Evolutionary conservation across 1,140 invertebrate species (phyloP), one percentile per base, ranked within the genome.

Genomic region (Semibalanus balanoides): DNA sequence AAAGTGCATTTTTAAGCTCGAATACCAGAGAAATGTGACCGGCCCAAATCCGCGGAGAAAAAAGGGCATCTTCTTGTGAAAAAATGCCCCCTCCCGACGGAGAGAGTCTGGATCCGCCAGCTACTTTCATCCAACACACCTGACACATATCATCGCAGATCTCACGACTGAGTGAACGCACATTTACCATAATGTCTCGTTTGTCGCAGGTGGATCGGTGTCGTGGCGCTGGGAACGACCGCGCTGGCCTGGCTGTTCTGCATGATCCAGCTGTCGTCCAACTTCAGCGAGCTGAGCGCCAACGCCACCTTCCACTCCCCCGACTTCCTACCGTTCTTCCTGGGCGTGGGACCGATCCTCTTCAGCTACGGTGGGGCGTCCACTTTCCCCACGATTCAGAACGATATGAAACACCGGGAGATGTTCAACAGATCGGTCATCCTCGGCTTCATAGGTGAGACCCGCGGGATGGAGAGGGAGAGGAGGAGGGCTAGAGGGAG

Each of bases 371-470:
- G 89, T 0, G 89, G 89, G 27, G 88, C 88, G 0, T 87, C 88
- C 14, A 86, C 88, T 0, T 90, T 90, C 83, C 90, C 90, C 19
- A 90, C 88, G 0, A 89, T 91, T 51, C 89, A 90, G 80, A 90
- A 90, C 79, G 89, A 90, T 75, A 81, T 81, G 80, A 82, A 81
- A 69, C 71, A 83, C 70, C 77, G 80, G 43, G 75, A 76, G 0
- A n/a, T 81, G 76, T 84, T 83, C 74, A 78, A 80, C 19, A 79
- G 79, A 72, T 79, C 82, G 22, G 80, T 80, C 11, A 72, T 79
- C 27, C 30, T 82, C 11, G 82, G 79, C 25, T 83, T 83, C 77
- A 19, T 72, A n/a, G 78, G 82, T 83, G 78, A 74, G 77, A 89
- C 89, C 5, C 78, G 88, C 90, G 14, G 29, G 29, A 5, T n/a